Conservation (phyloP, 2,888 invertebrate species). For the Caenorhabditis zanzibari region DNA sequence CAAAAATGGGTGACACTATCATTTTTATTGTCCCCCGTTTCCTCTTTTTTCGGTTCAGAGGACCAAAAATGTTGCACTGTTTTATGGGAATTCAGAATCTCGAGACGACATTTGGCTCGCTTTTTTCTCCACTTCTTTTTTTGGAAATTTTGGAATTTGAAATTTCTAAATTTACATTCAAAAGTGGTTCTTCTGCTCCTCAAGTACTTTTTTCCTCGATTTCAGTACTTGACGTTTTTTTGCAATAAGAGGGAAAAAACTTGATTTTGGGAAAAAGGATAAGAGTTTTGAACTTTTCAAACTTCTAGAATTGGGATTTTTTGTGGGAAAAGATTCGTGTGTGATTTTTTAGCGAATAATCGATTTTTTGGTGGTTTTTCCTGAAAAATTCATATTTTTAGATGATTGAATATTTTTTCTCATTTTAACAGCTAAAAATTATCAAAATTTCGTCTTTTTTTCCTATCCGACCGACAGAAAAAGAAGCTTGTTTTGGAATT, state of each 20-base stretch:
- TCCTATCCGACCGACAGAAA: too few species aligned
- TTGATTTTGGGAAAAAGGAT: slow-evolving; percentile 4
- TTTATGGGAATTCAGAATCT: slow-evolving; percentile 33
- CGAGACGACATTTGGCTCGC: slow-evolving; percentile 4
- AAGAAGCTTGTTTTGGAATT: too few species aligned
- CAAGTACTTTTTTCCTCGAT: slow-evolving; percentile 17
- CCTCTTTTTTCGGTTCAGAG: not conserved
- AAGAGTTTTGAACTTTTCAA: too few species aligned
- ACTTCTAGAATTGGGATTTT: too few species aligned
- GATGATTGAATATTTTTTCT: too few species aligned
- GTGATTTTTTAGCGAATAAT: too few species aligned
- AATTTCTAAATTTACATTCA: slow-evolving; percentile 1
- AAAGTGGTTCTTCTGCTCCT: not conserved
- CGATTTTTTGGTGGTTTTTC: too few species aligned
- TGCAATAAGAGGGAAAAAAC: slow-evolving; percentile 1
- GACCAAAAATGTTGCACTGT: slow-evolving; percentile 42
- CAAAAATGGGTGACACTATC: slow-evolving; percentile 49
- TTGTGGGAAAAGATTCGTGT: too few species aligned
- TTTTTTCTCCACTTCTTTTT: not conserved
- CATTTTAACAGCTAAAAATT: too few species aligned
- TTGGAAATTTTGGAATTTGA: slow-evolving; percentile 4
- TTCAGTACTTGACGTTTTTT: slow-evolving; percentile 7
- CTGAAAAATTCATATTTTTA: too few species aligned
- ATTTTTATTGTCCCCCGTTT: slow-evolving; percentile 48
- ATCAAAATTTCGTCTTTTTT: too few species aligned